These are phyloP conservation scores for Iselma pallidipennis DNA, from an alignment of 2,888 invertebrate species.

Conservation along the genomic window DNA sequence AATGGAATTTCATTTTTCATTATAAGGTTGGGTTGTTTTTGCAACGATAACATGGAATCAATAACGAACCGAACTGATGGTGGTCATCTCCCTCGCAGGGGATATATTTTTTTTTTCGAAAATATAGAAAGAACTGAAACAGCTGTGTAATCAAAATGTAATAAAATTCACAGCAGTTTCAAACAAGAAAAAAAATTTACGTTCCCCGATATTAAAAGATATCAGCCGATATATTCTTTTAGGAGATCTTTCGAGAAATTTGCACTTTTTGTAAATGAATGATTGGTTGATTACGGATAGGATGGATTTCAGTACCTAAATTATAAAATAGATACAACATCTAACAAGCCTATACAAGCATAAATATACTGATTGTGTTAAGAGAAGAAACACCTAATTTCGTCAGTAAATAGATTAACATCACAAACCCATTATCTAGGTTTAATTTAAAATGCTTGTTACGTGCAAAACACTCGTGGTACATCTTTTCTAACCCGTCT, in stretches of 20 bases:
- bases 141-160: slow-evolving; percentile 3
- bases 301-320: too few relatives aligned
- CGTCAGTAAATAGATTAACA: slow-evolving; percentile 8
- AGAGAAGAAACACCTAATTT: neutral
- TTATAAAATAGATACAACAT: neutral
- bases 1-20: slow-evolving; percentile 2
- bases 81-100: slow-evolving; percentile 7
- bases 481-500: slow-evolving; percentile 32
- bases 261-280: neutral
- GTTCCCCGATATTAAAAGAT: neutral
- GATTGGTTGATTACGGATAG: too few relatives aligned
- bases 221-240: neutral
- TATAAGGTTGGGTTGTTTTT: neutral
- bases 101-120: slow-evolving; percentile 1
- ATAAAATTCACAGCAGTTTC: neutral
- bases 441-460: slow-evolving; percentile 21
- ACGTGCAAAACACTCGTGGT: slow-evolving; percentile 22
- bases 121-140: slow-evolving; percentile 4
- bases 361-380: neutral
- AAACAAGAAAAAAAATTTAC: neutral
- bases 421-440: slow-evolving; percentile 10
- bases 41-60: slow-evolving; percentile 1
- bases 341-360: neutral
- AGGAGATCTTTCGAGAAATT: neutral
- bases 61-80: slow-evolving; percentile 5